Base-by-base conservation (phyloP, 2,888 invertebrate species). In the Chalcosyrphus nemorum region DNA sequence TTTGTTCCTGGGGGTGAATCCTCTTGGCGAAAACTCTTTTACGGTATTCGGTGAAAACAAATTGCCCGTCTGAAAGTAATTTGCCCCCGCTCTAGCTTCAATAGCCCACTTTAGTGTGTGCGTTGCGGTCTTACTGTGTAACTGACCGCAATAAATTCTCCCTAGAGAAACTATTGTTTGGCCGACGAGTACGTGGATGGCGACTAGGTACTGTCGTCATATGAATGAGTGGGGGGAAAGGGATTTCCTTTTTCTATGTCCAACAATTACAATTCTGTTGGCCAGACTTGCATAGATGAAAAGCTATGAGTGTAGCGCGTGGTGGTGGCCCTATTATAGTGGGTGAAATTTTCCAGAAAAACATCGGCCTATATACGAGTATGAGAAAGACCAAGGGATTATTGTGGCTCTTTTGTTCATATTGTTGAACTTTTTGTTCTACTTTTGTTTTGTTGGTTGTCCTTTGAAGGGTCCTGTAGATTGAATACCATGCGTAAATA, bases 101-200 rank as follows among this genome's bases (percentile, higher is more conserved):
- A 72, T 68, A 71, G 38, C 71, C 54, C 61, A 72, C 56, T 82
- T 72, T 24, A 38, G 59, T 56, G 7, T 77, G 81, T 32, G 54
- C 70, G n/a, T n/a, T 65, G 52, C 13, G 47, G 76, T 70, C 63
- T 65, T 54, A 54, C 63, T 70, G 70, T 70, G 76, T 65, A 35
- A 45, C 50, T 78, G 41, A 82, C 82, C 82, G 78, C 82, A 78
- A 82, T 82, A 82, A 78, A 78, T 82, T 82, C 38, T 82, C 50
- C 65, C 45, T 29, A 21, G 52, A 56, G 35, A 15, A 59, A 56
- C 63, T 45, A 81, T 81, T 76, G 76, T 81, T 63, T 43, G 65
- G 45, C 19, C 66, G 35, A 47, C 27, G 56, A 24, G 24, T 24
- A 61, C 11, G 13, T n/a, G n/a, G n/a, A 50, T 7, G 56, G 29